Evolutionary conservation across 2,113 vertebrate genomes (phyloP).

Genomic region (Pelecanoides urinatrix): DNA sequence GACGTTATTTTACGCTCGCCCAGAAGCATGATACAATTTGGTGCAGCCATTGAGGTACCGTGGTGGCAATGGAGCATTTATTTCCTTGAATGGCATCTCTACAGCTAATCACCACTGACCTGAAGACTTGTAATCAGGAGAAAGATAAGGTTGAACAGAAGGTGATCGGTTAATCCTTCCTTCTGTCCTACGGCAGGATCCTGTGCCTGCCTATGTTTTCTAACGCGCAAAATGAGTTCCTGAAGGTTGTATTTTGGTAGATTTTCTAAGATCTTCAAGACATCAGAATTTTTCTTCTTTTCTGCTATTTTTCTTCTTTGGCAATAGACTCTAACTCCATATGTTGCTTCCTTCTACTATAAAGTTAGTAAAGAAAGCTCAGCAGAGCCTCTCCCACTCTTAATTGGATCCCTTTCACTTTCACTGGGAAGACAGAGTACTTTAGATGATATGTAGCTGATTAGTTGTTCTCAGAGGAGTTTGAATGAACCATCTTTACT

Average conservation of each 20-base stretch:
- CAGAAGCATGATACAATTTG: not conserved
- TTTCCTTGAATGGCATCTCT: not conserved
- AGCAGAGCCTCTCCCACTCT: not conserved
- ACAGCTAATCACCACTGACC: not conserved
- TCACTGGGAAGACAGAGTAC: not conserved
- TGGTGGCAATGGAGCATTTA: not conserved
- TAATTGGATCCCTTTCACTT: slow-evolving; percentile 3
- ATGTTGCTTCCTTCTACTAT: not conserved
- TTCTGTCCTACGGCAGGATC: not conserved
- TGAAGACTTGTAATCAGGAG: not conserved
- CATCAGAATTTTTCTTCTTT: not conserved
- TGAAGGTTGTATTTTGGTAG: not conserved
- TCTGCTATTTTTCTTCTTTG: not conserved
- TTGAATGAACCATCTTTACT: not conserved
- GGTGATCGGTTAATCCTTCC: not conserved
- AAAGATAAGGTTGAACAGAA: not conserved
- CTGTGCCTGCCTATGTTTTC: not conserved
- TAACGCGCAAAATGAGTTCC: not conserved
- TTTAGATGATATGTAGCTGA: not conserved
- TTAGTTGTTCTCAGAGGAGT: not conserved
- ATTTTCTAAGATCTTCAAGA: not conserved
- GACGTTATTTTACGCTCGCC: accelerated
- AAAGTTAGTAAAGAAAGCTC: not conserved
- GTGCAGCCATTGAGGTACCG: not conserved
- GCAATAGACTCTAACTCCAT: not conserved